A percentile compares a stretch with the other conserved stretches of the same genome.
These are phyloP conservation scores for Phengaris arion DNA, from an alignment of 2,888 invertebrate genomes.

Conservation along the genomic window DNA sequence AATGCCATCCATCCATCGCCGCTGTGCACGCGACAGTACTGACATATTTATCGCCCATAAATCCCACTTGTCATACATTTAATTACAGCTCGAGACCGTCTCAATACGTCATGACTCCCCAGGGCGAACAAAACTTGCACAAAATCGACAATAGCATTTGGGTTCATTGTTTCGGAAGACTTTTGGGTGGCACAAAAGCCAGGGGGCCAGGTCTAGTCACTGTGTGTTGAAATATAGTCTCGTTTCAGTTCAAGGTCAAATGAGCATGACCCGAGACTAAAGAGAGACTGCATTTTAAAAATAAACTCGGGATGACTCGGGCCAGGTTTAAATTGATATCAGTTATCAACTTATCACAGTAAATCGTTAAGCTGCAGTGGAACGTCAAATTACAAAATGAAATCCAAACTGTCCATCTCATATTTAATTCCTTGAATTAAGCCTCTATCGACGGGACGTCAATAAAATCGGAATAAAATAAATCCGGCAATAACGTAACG, in stretches of 20 bases:
- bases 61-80: conserved; percentile 63
- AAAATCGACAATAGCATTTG: conserved; percentile 1
- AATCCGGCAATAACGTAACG: conserved; percentile 52
- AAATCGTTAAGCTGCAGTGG: conserved; percentile 7
- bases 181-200: not conserved
- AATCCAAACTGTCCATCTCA: conserved; percentile 25
- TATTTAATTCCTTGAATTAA: conserved; percentile 30
- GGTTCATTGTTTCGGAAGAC: not conserved
- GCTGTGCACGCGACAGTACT: conserved; percentile 30
- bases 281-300: no score
- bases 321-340: not conserved
- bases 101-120: conserved; percentile 15
- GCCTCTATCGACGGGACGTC: conserved; percentile 34
- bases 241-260: no score
- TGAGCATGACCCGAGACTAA: no score
- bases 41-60: conserved; percentile 65
- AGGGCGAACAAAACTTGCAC: not conserved
- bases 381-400: conserved; percentile 20
- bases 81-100: conserved; percentile 50
- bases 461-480: conserved; percentile 45
- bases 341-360: not conserved
- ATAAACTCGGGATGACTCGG: not conserved
- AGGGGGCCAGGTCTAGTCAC: no score
- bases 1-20: conserved; percentile 27
- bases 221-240: no score